Evolutionary conservation across 2,797 vertebrate species (phyloP).

Genomic region (Setipinna tenuifilis): DNA sequence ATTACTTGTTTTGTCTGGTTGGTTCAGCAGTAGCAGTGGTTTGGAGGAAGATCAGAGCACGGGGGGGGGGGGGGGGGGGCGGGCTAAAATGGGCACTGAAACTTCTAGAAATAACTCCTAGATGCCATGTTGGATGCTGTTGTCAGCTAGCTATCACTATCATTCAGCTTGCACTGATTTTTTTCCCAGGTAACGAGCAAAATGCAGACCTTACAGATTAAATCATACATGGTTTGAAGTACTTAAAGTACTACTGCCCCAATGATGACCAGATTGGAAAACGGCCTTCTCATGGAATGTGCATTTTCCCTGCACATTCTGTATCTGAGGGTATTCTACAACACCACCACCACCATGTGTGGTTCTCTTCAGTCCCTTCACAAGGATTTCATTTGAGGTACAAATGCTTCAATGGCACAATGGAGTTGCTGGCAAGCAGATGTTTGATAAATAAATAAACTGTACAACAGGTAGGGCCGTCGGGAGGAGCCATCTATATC

Average conservation of each 20-base stretch:
- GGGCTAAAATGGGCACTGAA: neutral
- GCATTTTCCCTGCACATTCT: no score
- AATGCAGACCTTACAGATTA: neutral
- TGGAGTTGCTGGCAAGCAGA: neutral
- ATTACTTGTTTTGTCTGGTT: conserved; percentile 1
- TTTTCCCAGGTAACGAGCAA: neutral
- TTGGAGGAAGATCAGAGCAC: neutral
- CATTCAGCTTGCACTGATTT: neutral
- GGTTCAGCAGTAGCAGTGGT: neutral
- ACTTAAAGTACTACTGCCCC: neutral
- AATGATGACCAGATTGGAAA: neutral
- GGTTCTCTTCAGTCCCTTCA: neutral
- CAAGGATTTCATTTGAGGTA: neutral
- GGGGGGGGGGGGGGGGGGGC: neutral
- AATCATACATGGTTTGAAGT: neutral
- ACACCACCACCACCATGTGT: neutral
- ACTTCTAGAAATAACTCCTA: conserved; percentile 1
- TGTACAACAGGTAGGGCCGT: neutral
- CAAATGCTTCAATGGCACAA: neutral
- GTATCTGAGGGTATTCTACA: neutral
- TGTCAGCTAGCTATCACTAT: neutral
- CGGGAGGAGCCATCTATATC: neutral
- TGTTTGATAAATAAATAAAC: neutral
- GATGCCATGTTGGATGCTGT: neutral
- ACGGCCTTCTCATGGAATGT: neutral